phyloP scores from a whole-genome alignment of 2,113 vertebrate genomes.

The Noturus placidus region DNA sequence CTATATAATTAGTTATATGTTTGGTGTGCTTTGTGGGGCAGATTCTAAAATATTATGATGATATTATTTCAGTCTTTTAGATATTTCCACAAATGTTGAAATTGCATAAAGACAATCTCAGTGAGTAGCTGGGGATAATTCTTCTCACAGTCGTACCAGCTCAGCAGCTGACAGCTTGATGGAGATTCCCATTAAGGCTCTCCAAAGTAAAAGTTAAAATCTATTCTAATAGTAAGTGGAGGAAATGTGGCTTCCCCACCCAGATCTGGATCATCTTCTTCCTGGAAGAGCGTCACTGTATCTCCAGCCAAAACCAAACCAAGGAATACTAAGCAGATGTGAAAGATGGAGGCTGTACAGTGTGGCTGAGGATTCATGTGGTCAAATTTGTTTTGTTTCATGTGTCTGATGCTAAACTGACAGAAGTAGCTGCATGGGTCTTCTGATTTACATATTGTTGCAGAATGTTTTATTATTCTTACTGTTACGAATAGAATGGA shows the following conservation, averaged over 20 bases:
- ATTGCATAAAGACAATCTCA: neutral
- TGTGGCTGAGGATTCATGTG: neutral
- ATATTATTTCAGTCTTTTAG: neutral
- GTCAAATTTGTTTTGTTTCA: neutral
- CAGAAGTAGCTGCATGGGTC: neutral
- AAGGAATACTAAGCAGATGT: neutral
- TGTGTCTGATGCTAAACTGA: neutral
- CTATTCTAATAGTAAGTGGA: neutral
- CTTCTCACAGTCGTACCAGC: neutral
- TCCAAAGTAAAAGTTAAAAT: too few species aligned
- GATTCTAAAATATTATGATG: neutral
- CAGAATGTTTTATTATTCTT: neutral
- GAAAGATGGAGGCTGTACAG: neutral
- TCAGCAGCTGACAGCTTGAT: slow-evolving; percentile 10
- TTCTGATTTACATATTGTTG: neutral
- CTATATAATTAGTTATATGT: neutral
- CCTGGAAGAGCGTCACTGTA: neutral
- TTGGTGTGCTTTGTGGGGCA: neutral
- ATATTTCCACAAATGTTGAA: neutral
- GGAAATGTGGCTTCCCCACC: neutral
- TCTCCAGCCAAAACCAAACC: neutral
- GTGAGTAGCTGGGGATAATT: neutral
- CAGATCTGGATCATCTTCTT: neutral
- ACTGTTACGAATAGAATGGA: neutral
- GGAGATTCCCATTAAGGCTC: slow-evolving; percentile 25